Percentiles rank a stretch among this genome's conserved stretches.
These are phyloP conservation scores for Eumacrocentrus americanus DNA, from an alignment of 2,888 invertebrate species.

Conservation along the genomic window DNA sequence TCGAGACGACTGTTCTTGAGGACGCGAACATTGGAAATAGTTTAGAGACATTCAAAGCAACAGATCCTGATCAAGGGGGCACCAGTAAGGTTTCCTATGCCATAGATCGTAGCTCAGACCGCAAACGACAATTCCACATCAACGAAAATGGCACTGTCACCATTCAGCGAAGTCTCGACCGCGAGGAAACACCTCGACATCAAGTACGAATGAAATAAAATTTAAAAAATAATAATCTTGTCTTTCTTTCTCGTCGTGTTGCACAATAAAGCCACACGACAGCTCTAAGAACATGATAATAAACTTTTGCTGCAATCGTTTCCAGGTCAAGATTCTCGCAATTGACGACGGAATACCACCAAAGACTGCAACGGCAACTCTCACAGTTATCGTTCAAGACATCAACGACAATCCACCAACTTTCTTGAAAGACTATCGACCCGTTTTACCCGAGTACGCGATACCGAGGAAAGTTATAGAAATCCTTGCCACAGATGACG, in stretches of 20 bases:
- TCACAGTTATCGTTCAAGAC: conserved; percentile 93
- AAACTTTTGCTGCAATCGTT: conserved; percentile 5
- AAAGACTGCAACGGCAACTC: conserved; percentile 90
- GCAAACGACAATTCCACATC: conserved; percentile 92
- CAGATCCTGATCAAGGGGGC: conserved; percentile 94
- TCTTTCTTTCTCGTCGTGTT: no score
- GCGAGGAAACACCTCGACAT: conserved; percentile 94
- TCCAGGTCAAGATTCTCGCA: conserved; percentile 86
- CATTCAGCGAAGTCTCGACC: conserved; percentile 88
- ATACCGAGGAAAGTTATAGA: conserved; percentile 91
- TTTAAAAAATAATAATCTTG: not conserved
- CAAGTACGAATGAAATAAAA: conserved; percentile 64
- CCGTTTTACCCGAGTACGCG: conserved; percentile 91
- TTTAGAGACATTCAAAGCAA: conserved; percentile 92
- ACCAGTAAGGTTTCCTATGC: conserved; percentile 90
- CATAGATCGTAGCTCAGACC: conserved; percentile 90
- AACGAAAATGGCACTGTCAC: conserved; percentile 94
- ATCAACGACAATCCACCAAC: conserved; percentile 95
- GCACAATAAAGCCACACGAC: no score
- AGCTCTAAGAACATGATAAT: not conserved
- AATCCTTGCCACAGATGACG: conserved; percentile 91
- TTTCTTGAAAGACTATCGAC: conserved; percentile 89
- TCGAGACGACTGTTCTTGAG: conserved; percentile 90
- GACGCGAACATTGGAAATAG: conserved; percentile 90
- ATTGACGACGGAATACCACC: conserved; percentile 94